Evolutionary conservation across 2,888 invertebrate species (phyloP), one percentile per base, ranked within the genome.

Genomic region (Polyploca ridens): DNA sequence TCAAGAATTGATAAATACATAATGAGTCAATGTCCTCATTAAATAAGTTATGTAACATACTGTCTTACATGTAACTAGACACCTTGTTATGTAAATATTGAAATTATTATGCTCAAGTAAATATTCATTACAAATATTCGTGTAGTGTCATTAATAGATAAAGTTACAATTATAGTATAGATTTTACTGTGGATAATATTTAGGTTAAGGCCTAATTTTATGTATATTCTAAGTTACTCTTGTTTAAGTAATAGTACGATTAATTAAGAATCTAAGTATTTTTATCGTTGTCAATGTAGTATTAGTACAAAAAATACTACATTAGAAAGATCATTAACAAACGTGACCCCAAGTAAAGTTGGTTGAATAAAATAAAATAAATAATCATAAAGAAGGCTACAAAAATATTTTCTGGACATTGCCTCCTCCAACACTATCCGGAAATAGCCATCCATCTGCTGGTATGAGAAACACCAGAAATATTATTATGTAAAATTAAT

Each of bases 41-140:
- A 38, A 38, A 38, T 10, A 13, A 54, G 19, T 54, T 54, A 54
- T 19, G 10, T 19, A 54, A 54, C n/a, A 46, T 54, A 54, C 54
- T 54, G 16, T 54, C 7, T 54, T 54, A 54, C 10, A 54, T 54
- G 54, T 54, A 54, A 54, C 3, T 2, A 54, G 54, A 54, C 19
- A 54, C 54, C 46, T 54, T 19, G 49, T 49, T 49, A 54, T 54
- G 19, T 54, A 54, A 54, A 19, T 54, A 54, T 54, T 54, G 10
- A 54, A 54, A 19, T 54, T 8, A 54, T 54, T 54, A 16, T 49
- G 8, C 49, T 49, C 8, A 16, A n/a, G 46, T 46, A 16, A 6
- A 19, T 19, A 16, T 54, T 16, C 49, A 54, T 54, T 54, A 16
- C 49, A 54, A 54, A 54, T 54, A 19, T 16, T 16, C 16, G 16